Evolutionary conservation across 2,797 vertebrate species (phyloP).

Genomic region (Eurystomus glaucurus): DNA sequence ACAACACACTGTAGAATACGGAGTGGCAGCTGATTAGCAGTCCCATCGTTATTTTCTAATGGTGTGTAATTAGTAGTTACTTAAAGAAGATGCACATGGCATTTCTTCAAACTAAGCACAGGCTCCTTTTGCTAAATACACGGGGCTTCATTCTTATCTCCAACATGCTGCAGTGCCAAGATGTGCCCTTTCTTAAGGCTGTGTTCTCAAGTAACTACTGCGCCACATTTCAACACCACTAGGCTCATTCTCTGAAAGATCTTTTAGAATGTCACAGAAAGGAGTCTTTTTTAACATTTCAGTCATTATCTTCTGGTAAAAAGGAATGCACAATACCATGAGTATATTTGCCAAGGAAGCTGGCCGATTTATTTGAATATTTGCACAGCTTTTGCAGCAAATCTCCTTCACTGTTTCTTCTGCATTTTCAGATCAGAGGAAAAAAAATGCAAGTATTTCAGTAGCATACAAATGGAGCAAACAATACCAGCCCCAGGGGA

Average conservation of each 20-base stretch:
- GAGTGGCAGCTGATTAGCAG: constrained; percentile 60
- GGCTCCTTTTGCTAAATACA: constrained; percentile 42
- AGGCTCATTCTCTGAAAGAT: background rate
- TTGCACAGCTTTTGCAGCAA: constrained; percentile 54
- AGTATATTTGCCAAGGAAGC: constrained; percentile 51
- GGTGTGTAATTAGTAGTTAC: constrained; percentile 42
- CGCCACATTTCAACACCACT: background rate
- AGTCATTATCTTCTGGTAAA: constrained; percentile 8
- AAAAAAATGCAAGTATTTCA: background rate
- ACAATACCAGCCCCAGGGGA: background rate
- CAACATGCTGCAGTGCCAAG: background rate
- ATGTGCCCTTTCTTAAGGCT: constrained; percentile 33
- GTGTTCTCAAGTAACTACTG: background rate
- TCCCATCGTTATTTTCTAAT: constrained; percentile 39
- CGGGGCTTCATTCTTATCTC: constrained; percentile 33
- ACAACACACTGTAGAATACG: constrained; percentile 39
- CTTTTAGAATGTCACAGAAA: constrained; percentile 35
- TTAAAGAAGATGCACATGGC: constrained; percentile 21
- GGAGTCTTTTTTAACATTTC: background rate
- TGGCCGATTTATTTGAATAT: constrained; percentile 51
- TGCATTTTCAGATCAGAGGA: constrained; percentile 28
- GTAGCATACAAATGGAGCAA: constrained; percentile 36
- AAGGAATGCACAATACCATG: constrained; percentile 18
- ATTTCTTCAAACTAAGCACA: constrained; percentile 46
- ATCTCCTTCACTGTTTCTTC: constrained; percentile 41